A percentile compares a stretch with the other conserved stretches of the same genome.
Conservation (phyloP, 92 coral and sea anemone genomes). For the Porites evermanni region DNA sequence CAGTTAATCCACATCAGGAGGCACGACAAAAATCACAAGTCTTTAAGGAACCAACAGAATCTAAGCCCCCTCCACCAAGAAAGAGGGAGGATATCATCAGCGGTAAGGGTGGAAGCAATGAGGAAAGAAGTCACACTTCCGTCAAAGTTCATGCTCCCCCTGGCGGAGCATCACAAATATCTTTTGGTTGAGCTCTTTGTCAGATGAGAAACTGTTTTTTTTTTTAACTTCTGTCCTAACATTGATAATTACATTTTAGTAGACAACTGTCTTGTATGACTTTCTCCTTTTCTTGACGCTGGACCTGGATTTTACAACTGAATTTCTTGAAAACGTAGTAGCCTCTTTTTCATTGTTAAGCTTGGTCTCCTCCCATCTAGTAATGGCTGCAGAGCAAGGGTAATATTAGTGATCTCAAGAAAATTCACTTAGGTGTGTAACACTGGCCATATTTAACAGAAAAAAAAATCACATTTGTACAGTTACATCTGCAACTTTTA, state of each 20-base stretch:
- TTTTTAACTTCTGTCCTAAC: constrained; percentile 16
- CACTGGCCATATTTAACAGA: too few species aligned
- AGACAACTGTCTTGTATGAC: not conserved
- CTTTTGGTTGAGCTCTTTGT: constrained; percentile 73
- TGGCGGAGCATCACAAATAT: constrained; percentile 90
- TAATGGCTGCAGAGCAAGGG: not conserved
- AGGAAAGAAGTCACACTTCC: constrained; percentile 56
- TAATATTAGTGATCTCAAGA: not conserved
- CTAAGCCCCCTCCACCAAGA: constrained; percentile 33
- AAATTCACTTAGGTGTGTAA: too few species aligned
- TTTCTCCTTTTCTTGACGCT: not conserved
- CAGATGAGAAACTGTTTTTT: not conserved
- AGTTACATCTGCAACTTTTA: too few species aligned
- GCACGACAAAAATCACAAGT: constrained; percentile 35
- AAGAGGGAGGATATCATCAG: constrained; percentile 6
- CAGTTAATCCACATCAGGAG: constrained; percentile 48
- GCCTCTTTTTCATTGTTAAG: not conserved
- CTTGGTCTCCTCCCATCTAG: not conserved
- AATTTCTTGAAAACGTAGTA: not conserved
- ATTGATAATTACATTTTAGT: constrained; percentile 16
- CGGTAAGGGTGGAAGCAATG: constrained; percentile 13
- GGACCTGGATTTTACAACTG: not conserved
- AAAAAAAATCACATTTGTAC: too few species aligned
- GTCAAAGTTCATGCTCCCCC: constrained; percentile 89
- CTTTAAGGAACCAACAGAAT: constrained; percentile 28